phyloP scores from a whole-genome alignment of 1,140 invertebrate species.

The Nylanderia fulva region DNA sequence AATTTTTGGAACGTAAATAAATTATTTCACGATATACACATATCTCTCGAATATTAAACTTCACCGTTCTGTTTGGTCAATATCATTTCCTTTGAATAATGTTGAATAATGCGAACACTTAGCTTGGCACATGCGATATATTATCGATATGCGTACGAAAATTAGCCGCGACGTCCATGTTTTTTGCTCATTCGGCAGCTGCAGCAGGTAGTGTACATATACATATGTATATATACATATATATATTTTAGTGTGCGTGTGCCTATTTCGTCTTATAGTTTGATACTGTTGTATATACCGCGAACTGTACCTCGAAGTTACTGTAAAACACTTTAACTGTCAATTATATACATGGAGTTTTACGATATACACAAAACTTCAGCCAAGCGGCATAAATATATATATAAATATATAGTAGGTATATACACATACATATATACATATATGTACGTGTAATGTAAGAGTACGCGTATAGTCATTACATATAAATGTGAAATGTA shows the following conservation, averaged over 20 bases:
- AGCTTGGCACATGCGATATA: constrained; percentile 5
- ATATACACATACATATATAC: neutral
- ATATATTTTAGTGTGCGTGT: constrained; percentile 70
- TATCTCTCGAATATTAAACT: neutral
- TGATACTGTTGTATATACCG: constrained; percentile 68
- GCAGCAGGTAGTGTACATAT: constrained; percentile 38
- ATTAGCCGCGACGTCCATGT: constrained; percentile 63
- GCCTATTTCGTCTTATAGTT: constrained; percentile 68
- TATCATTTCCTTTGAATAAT: neutral
- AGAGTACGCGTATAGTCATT: constrained; percentile 43
- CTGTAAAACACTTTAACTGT: constrained; percentile 70
- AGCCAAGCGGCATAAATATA: constrained; percentile 25
- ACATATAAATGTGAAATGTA: constrained; percentile 69
- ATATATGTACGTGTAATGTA: constrained; percentile 19
- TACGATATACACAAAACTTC: constrained; percentile 69
- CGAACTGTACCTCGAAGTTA: constrained; percentile 67
- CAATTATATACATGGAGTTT: constrained; percentile 71
- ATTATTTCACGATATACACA: neutral
- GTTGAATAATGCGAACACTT: neutral
- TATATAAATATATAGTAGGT: no score
- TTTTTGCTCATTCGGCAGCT: constrained; percentile 43
- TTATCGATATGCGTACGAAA: constrained; percentile 30
- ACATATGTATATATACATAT: constrained; percentile 38
- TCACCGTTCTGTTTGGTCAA: neutral
- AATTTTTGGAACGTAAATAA: neutral